A percentile compares a stretch with the other conserved stretches of the same genome.
phyloP scores from a whole-genome alignment of 2,797 vertebrate genomes.

The Poecilia velifera region DNA sequence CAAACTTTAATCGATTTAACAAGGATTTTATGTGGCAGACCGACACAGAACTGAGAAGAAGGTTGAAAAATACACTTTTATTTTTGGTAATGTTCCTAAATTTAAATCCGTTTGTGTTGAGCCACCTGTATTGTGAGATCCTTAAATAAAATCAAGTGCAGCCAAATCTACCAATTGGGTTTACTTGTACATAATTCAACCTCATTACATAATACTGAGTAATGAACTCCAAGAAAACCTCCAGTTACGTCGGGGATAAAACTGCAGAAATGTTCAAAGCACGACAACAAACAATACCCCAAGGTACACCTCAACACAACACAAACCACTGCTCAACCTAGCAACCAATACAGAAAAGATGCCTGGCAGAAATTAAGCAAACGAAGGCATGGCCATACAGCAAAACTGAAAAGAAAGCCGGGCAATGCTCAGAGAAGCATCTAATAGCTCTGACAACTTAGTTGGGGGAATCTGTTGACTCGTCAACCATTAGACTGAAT shows the following conservation, averaged over 20 bases:
- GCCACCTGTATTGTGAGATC: background rate
- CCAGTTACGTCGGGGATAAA: background rate
- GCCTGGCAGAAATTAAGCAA: background rate
- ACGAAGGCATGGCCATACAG: background rate
- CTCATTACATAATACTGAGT: background rate
- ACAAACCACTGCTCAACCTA: background rate
- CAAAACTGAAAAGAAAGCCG: background rate
- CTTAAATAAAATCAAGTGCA: background rate
- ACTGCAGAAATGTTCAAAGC: background rate
- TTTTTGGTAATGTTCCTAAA: background rate
- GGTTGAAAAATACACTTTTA: background rate
- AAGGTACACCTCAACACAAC: background rate
- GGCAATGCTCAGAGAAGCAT: background rate
- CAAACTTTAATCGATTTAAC: background rate
- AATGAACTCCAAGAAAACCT: background rate
- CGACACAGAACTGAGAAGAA: background rate
- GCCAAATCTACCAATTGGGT: background rate
- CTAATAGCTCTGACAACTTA: background rate
- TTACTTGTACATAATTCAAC: background rate
- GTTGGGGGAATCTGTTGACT: background rate
- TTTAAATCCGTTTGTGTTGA: background rate
- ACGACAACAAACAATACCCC: background rate
- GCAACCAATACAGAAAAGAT: background rate
- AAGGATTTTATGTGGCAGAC: background rate
- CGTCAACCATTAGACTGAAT: background rate